Base-by-base conservation (phyloP, 2,797 vertebrate genomes). In the Lepus oiostolus region DNA sequence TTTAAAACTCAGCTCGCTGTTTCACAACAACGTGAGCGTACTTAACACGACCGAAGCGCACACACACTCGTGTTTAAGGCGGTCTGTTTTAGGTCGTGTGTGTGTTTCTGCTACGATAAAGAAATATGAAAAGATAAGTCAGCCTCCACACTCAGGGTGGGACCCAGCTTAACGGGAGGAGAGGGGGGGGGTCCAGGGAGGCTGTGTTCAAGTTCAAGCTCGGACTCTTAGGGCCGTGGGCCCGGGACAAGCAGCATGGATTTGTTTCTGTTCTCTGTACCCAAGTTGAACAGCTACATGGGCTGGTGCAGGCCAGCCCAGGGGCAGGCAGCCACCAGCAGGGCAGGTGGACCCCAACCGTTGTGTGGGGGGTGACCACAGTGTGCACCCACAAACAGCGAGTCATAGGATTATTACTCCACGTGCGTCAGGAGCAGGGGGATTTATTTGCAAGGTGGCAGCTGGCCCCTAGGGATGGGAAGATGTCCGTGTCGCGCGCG, bases 1-100 rank as follows among this genome's bases (percentile, higher is more conserved):
- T 88, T 90, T 19, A 93, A 95, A 80, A 38, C 30, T 50, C 54
- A 24, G 38, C 30, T 65, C 47, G 9, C 54, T 80, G 60, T 83
- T 92, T 92, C 75, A 60, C 19, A 30, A 30, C 17, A 67, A 62
- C 30, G 3, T 32, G 76, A 85, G 52, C 17, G 5, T 24, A 47
- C 22, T 83, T 68, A 75, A 87, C 54, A 30, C 47, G 35, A 22
- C 11, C 38, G 50, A 82, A 54, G 6, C 28, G 4, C n/a, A 62
- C 7, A 67, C 5, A 11, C 47, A 32, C 76, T 85, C 88, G 81
- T 32, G 62, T 12, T 28, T 42, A 79, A 32, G 22, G 54, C 35
- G 35, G 38, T 60, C 74, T 74, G 87, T 79, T 95, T 77, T 24
- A 77, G 24, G 35, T 42, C 42, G 42, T 70, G 12, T 80, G 28